These are phyloP conservation scores for Elephantulus edwardii DNA, from an alignment of 2,113 vertebrate species.

Conservation along the genomic window DNA sequence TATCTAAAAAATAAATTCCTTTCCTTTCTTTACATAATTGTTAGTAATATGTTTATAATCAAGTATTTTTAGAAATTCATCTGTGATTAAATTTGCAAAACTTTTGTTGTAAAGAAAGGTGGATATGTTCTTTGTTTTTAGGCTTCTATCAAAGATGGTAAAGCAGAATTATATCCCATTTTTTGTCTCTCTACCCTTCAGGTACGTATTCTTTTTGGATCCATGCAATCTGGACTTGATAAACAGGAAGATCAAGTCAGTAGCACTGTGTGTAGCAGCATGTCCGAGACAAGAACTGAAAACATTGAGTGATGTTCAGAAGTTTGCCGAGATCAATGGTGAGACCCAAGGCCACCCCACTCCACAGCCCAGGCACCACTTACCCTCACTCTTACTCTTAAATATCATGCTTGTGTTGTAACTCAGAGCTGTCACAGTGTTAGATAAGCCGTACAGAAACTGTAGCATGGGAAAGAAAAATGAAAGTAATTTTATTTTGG, in stretches of 20 bases:
- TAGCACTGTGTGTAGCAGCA: constrained; percentile 94
- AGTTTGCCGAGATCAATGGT: constrained; percentile 95
- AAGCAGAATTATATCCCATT: constrained; percentile 45
- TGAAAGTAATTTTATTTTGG: constrained; percentile 11
- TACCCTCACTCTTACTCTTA: background rate
- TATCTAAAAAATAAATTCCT: background rate
- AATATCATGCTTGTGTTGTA: background rate
- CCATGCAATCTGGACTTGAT: constrained; percentile 96
- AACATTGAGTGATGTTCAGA: constrained; percentile 92
- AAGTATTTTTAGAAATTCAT: background rate
- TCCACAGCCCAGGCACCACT: background rate
- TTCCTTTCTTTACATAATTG: background rate
- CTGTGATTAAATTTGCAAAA: constrained; percentile 32
- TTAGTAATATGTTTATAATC: constrained; percentile 8
- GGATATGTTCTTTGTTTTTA: constrained; percentile 30
- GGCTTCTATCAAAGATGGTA: background rate
- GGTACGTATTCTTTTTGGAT: constrained; percentile 98
- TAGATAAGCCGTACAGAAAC: background rate
- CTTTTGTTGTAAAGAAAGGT: background rate
- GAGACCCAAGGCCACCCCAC: constrained; percentile 74
- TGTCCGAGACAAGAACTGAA: constrained; percentile 92
- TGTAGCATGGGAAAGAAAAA: constrained; percentile 28
- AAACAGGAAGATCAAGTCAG: constrained; percentile 93
- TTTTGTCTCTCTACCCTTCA: constrained; percentile 78
- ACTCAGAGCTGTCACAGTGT: background rate